Conservation (phyloP, 2,113 vertebrate genomes). For the Pampusana beccarii region DNA sequence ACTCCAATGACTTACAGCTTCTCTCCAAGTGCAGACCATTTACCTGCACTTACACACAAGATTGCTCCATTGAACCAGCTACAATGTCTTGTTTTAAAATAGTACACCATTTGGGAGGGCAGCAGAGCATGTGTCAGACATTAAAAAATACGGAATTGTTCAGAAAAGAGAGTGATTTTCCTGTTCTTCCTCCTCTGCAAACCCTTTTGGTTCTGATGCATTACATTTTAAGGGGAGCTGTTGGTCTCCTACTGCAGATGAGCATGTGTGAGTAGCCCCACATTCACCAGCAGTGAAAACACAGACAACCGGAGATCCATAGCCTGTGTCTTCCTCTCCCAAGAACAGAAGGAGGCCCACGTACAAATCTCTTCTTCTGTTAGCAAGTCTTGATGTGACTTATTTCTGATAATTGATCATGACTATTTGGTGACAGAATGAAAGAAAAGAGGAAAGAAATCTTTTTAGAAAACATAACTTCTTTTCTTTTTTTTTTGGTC, state of each 20-base stretch:
- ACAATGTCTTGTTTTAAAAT: neutral
- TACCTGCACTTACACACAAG: neutral
- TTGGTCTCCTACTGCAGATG: neutral
- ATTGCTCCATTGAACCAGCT: neutral
- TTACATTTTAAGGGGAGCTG: neutral
- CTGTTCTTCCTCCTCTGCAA: neutral
- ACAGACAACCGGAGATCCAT: neutral
- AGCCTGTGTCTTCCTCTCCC: neutral
- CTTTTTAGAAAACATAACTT: neutral
- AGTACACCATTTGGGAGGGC: neutral
- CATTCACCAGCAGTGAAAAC: neutral
- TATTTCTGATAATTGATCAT: neutral
- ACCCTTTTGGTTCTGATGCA: neutral
- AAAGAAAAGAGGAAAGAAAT: neutral
- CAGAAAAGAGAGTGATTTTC: neutral
- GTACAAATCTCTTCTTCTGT: neutral
- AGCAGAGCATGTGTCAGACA: neutral
- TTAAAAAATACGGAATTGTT: neutral
- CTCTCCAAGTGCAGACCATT: neutral
- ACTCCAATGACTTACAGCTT: neutral
- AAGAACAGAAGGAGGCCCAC: neutral
- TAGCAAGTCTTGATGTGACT: neutral
- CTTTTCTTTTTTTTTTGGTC: accelerated
- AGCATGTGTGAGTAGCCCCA: neutral
- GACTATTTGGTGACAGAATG: neutral